Conservation (phyloP, 2,113 vertebrate species). For the Zosterops lateralis region DNA sequence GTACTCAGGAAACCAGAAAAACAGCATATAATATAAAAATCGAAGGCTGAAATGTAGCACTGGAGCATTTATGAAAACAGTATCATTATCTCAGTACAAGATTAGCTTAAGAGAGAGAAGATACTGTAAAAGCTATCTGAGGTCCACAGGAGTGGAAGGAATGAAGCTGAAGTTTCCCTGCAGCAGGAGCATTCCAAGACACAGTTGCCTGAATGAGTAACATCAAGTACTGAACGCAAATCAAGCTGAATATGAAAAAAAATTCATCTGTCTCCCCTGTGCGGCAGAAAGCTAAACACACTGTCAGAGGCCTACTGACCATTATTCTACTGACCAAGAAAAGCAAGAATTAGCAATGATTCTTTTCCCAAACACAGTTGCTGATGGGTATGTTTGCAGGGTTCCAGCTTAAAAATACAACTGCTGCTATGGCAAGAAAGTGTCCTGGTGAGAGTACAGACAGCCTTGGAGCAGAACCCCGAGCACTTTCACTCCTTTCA, state of each 20-base stretch:
- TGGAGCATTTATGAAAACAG: not conserved
- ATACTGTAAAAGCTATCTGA: not conserved
- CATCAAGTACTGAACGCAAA: accelerated
- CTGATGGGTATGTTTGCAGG: not conserved
- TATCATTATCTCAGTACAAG: not conserved
- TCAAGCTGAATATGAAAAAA: not conserved
- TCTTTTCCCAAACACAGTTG: not conserved
- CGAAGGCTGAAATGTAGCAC: not conserved
- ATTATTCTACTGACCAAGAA: not conserved
- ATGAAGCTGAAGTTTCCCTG: not conserved
- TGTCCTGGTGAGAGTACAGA: not conserved
- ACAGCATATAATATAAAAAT: not conserved
- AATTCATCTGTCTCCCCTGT: not conserved
- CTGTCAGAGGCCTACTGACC: not conserved
- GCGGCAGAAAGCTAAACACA: not conserved
- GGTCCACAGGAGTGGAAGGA: not conserved
- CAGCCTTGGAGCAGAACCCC: not conserved
- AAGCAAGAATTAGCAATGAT: not conserved
- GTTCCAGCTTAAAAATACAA: not conserved
- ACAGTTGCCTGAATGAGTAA: not conserved
- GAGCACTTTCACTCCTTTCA: not conserved
- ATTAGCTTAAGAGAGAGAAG: not conserved
- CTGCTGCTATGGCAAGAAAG: not conserved
- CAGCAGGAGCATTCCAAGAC: not conserved
- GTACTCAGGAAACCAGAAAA: not conserved